Percentiles rank a stretch among this genome's conserved stretches.
Conservation (phyloP, 1,140 invertebrate species). For the Zaprionus taronus region DNA sequence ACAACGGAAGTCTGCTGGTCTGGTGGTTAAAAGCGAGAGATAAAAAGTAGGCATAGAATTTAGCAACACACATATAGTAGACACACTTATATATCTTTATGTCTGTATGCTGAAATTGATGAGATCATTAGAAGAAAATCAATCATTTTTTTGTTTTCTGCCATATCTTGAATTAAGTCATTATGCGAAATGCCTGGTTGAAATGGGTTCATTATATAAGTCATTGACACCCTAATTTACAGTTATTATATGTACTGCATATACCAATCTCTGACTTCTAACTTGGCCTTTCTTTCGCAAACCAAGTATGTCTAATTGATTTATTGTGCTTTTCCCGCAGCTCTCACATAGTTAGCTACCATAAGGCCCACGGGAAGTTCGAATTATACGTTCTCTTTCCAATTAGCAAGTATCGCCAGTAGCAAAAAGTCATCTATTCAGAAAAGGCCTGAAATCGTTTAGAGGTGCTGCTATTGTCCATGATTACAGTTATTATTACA, state of each 20-base stretch:
- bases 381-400: conserved; percentile 7
- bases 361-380: neutral
- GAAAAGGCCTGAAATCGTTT: neutral
- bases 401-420: conserved; percentile 7
- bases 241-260: neutral
- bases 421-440: neutral
- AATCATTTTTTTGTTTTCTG: neutral
- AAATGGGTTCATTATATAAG: conserved; percentile 1
- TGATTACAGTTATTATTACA: conserved; percentile 6
- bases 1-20: neutral
- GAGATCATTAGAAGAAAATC: conserved; percentile 8
- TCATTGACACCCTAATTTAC: conserved; percentile 9
- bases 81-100: neutral
- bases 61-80: neutral
- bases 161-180: neutral
- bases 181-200: neutral
- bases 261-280: neutral
- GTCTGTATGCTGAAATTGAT: neutral
- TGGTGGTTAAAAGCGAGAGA: neutral
- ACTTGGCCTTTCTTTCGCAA: neutral
- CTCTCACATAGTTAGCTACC: neutral
- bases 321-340: neutral
- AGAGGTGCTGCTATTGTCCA: neutral
- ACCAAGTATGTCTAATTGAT: conserved; percentile 2
- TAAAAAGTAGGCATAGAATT: neutral